These are phyloP conservation scores for Plutomurus gul DNA, from an alignment of 1,140 invertebrate genomes.

Conservation along the genomic window DNA sequence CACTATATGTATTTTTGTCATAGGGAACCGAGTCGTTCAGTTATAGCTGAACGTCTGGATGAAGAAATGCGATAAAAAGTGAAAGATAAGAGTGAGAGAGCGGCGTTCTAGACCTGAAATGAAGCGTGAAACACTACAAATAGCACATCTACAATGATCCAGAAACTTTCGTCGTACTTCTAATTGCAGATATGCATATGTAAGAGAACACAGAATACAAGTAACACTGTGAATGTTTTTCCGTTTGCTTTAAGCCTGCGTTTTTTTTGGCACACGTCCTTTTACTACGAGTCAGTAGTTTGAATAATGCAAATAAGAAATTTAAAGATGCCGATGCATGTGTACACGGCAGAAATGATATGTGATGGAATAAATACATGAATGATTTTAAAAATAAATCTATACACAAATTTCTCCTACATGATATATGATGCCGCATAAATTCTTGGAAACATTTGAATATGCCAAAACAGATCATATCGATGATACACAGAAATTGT, in stretches of 20 bases:
- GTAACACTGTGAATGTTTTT: too few species aligned
- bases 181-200: slow-evolving; percentile 1
- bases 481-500: too few species aligned
- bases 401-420: too few species aligned
- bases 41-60: neutral
- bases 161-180: slow-evolving; percentile 25
- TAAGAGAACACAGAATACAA: too few species aligned
- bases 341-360: neutral
- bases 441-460: too few species aligned
- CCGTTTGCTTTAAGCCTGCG: neutral
- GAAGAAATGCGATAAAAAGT: slow-evolving; percentile 3
- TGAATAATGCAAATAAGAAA: neutral
- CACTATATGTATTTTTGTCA: slow-evolving; percentile 26
- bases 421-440: too few species aligned
- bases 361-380: neutral
- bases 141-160: slow-evolving; percentile 37
- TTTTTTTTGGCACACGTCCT: neutral
- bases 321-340: neutral
- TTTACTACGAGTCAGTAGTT: neutral
- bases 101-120: slow-evolving; percentile 31
- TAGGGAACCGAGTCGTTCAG: neutral
- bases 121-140: slow-evolving; percentile 39
- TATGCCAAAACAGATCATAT: too few species aligned
- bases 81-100: slow-evolving; percentile 25
- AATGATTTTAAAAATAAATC: slow-evolving; percentile 19